These are phyloP conservation scores for Onychomys leucogaster DNA, from an alignment of 2,797 vertebrate genomes.

Conservation along the genomic window DNA sequence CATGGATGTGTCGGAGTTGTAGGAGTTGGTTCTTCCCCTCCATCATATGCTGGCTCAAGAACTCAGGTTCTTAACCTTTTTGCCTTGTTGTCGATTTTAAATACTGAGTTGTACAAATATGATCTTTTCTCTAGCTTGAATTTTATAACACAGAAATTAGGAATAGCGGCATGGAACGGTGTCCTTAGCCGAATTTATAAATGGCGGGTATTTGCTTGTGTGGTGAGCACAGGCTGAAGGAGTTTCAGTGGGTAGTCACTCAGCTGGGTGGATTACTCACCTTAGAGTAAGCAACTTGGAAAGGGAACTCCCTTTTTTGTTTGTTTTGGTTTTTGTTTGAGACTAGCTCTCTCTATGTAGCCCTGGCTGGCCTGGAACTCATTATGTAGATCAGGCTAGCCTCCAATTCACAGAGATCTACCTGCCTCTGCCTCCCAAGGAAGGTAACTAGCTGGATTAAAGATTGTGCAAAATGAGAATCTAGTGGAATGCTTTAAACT, in stretches of 20 bases:
- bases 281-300: not conserved
- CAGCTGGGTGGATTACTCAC: no score
- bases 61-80: not conserved
- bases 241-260: not conserved
- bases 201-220: not conserved
- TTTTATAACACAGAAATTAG: conserved; percentile 5
- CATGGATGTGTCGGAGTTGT: not conserved
- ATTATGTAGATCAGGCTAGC: not conserved
- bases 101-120: not conserved
- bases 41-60: not conserved
- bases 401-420: not conserved
- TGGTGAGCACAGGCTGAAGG: not conserved
- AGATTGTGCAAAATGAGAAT: not conserved
- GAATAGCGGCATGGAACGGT: not conserved
- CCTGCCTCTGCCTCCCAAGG: not conserved
- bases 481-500: not conserved
- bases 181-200: not conserved
- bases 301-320: not conserved
- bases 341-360: not conserved
- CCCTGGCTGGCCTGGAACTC: not conserved
- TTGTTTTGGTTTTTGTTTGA: not conserved
- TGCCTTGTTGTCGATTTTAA: not conserved
- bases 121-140: conserved; percentile 44
- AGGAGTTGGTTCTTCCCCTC: not conserved
- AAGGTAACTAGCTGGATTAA: not conserved